Evolutionary conservation across 2,888 invertebrate species (phyloP), one percentile per base, ranked within the genome.

Genomic region (Cheilosia grossa): DNA sequence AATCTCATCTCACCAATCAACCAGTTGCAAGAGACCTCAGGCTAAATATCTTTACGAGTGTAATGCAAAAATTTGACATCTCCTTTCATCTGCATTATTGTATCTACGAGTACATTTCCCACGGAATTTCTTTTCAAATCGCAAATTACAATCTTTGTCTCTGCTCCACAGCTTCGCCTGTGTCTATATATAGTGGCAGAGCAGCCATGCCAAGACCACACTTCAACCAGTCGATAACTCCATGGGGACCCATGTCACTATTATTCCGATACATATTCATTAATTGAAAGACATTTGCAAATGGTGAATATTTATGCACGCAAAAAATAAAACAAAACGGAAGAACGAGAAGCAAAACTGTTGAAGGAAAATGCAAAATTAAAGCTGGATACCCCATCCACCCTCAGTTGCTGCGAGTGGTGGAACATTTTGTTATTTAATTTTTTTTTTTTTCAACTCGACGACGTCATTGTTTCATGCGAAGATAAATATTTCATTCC

Each of bases 261-360:
- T 85, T 85, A 85, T 81, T 73, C 81, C 85, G 81, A 85, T 85
- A 85, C 81, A 85, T 81, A 85, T 85, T 85, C 85, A 85, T 85
- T 85, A 85, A 85, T 85, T 85, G 85, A 85, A 77, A 81, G 77
- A 67, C 75, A 77, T 85, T 85, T 85, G 85, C 81, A 81, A 85
- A 85, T 81, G 85, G 75, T 72, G 81, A 72, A 85, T 85, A 81
- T 85, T 85, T 85, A 85, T 85, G 85, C 85, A 77, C 81, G 85
- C 85, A 81, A 63, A 73, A 73, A 40, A 19, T 59, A 72, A 54
- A 51, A 27, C 19, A 47, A 63, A 66, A 40, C 24, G 49, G 30
- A 64, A 33, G 47, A 59, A 49, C 19, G 30, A 66, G 51, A 59
- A 21, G 21, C 27, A 49, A 44, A 70, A 66, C 64, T 54, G 53